phyloP scores from a whole-genome alignment of 2,888 invertebrate genomes.

The Ophion ellenae region DNA sequence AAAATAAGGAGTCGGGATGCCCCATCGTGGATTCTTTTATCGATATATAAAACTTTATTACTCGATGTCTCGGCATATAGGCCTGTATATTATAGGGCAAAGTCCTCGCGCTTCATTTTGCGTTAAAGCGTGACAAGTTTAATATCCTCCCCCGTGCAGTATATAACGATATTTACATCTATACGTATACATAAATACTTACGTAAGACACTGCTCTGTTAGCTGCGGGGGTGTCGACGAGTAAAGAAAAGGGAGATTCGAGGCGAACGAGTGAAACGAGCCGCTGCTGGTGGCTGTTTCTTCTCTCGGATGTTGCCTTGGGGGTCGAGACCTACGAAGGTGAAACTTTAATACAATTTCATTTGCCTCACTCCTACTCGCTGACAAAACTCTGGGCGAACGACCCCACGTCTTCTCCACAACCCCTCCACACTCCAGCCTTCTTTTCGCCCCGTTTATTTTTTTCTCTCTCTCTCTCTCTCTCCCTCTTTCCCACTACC shows the following conservation, averaged over 20 bases:
- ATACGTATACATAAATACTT: slow-evolving; percentile 10
- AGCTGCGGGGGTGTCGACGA: slow-evolving; percentile 67
- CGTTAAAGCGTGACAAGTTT: slow-evolving; percentile 83
- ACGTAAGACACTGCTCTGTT: slow-evolving; percentile 50
- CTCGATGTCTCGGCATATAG: slow-evolving; percentile 16
- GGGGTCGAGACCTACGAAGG: slow-evolving; percentile 72
- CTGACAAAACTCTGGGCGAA: slow-evolving; percentile 80
- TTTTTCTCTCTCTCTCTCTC: slow-evolving; percentile 15
- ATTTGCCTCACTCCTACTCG: slow-evolving; percentile 78
- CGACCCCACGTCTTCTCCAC: slow-evolving; percentile 66
- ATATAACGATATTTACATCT: slow-evolving; percentile 29
- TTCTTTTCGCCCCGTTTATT: slow-evolving; percentile 64
- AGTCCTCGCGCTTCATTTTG: slow-evolving; percentile 80
- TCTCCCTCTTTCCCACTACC: slow-evolving; percentile 23
- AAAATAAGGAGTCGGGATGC: too few relatives aligned
- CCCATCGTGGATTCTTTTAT: slow-evolving; percentile 41
- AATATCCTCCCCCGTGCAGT: slow-evolving; percentile 76
- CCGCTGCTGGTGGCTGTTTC: slow-evolving; percentile 48
- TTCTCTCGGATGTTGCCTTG: slow-evolving; percentile 41
- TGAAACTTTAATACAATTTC: slow-evolving; percentile 84
- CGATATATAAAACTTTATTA: slow-evolving; percentile 59
- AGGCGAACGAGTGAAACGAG: slow-evolving; percentile 59
- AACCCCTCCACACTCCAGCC: slow-evolving; percentile 18
- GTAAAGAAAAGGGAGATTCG: slow-evolving; percentile 61
- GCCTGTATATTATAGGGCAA: slow-evolving; percentile 38